These are phyloP conservation scores for Bolinopsis microptera DNA, from an alignment of 37 sponge, comb jelly and placozoan species.

Conservation along the genomic window DNA sequence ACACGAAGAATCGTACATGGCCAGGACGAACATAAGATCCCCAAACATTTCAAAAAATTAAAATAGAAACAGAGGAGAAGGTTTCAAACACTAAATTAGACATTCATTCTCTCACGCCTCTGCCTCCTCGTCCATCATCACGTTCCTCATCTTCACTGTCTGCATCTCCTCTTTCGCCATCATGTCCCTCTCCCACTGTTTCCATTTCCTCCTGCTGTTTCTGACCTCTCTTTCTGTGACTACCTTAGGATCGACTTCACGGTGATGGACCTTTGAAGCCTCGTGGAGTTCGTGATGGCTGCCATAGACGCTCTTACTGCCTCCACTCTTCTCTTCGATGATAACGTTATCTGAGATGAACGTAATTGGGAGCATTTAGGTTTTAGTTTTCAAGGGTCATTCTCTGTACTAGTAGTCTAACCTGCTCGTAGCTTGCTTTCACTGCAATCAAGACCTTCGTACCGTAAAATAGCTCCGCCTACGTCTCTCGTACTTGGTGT, in stretches of 20 bases:
- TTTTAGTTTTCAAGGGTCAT: slow-evolving; percentile 88
- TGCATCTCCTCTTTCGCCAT: slow-evolving; percentile 79
- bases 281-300: slow-evolving; percentile 86
- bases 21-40: too few species aligned
- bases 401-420: slow-evolving; percentile 75
- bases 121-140: slow-evolving; percentile 79
- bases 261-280: slow-evolving; percentile 83
- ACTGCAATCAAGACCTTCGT: slow-evolving; percentile 97
- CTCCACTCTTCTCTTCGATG: slow-evolving; percentile 86
- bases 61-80: too few species aligned
- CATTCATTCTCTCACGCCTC: too few species aligned
- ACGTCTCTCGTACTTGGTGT: slow-evolving; percentile 88
- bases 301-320: slow-evolving; percentile 79
- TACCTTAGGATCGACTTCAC: slow-evolving; percentile 92
- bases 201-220: slow-evolving; percentile 81
- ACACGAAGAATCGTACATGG: too few species aligned
- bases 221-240: slow-evolving; percentile 90
- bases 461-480: slow-evolving; percentile 89
- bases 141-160: neutral
- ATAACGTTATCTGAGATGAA: slow-evolving; percentile 87
- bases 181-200: slow-evolving; percentile 78
- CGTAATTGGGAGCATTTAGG: slow-evolving; percentile 93
- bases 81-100: too few species aligned
- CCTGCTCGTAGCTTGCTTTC: slow-evolving; percentile 83
- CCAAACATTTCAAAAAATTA: too few species aligned